Evolutionary conservation across 2,113 vertebrate genomes (phyloP).

Genomic region (Ceyx melanurus): DNA sequence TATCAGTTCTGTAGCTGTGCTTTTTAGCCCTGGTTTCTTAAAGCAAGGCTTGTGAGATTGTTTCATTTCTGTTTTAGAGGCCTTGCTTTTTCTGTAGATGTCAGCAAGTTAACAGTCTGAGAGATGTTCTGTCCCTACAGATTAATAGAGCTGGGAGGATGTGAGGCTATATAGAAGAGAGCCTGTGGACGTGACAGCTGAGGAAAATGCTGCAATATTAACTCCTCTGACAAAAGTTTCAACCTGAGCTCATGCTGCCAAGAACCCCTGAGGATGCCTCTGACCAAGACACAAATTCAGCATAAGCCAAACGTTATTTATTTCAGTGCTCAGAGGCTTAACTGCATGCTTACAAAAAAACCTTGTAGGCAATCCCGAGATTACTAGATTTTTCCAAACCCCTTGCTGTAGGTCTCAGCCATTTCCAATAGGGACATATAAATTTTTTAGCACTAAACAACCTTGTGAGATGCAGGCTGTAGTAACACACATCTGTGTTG

Average conservation of each 20-base stretch:
- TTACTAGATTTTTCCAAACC: not conserved
- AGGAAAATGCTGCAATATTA: not conserved
- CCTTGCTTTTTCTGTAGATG: not conserved
- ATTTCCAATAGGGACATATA: not conserved
- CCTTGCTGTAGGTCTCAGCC: not conserved
- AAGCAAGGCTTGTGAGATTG: not conserved
- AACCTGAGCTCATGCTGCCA: not conserved
- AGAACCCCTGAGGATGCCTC: not conserved
- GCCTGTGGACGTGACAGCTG: not conserved
- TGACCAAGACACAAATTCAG: not conserved
- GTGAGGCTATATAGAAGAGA: not conserved
- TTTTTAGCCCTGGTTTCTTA: not conserved
- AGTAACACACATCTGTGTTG: not conserved
- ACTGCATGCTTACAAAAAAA: not conserved
- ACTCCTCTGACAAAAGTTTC: not conserved
- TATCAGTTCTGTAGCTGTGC: fast-evolving
- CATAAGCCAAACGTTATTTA: not conserved
- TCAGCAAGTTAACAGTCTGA: not conserved
- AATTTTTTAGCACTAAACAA: not conserved
- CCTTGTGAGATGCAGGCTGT: not conserved
- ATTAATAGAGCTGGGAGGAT: not conserved
- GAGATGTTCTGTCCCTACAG: not conserved
- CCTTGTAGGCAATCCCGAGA: not conserved
- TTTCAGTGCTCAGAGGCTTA: not conserved
- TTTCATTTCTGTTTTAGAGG: not conserved